These are phyloP conservation scores for Biston stratarius DNA, from an alignment of 2,888 invertebrate genomes.

Conservation along the genomic window DNA sequence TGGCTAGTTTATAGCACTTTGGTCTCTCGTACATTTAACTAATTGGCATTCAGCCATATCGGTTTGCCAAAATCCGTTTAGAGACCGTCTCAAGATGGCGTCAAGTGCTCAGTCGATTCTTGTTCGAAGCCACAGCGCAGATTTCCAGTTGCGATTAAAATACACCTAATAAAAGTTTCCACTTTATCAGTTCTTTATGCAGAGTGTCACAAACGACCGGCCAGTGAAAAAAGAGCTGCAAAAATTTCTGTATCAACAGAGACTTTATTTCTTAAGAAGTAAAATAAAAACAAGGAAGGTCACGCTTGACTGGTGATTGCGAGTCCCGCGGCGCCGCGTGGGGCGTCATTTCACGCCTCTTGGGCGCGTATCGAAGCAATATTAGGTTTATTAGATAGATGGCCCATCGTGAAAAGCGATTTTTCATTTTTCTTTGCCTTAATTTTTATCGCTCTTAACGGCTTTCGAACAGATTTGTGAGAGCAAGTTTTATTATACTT, in stretches of 20 bases:
- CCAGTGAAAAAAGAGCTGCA: slow-evolving; percentile 51
- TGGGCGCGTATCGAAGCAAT: slow-evolving; percentile 83
- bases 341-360: slow-evolving; percentile 82
- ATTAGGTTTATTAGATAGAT: slow-evolving; percentile 85
- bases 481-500: slow-evolving; percentile 43
- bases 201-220: slow-evolving; percentile 41
- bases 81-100: slow-evolving; percentile 34
- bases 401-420: slow-evolving; percentile 72
- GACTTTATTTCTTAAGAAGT: slow-evolving; percentile 38
- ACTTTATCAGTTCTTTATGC: slow-evolving; percentile 60
- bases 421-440: slow-evolving; percentile 69
- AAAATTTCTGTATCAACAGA: slow-evolving; percentile 41
- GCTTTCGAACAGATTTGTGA: slow-evolving; percentile 50
- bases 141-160: slow-evolving; percentile 43
- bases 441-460: slow-evolving; percentile 61
- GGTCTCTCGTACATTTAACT: slow-evolving; percentile 45
- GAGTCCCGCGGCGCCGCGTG: slow-evolving; percentile 57
- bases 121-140: slow-evolving; percentile 25
- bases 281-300: slow-evolving; percentile 63
- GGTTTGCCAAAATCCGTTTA: slow-evolving; percentile 46
- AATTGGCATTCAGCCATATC: slow-evolving; percentile 50
- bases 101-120: slow-evolving; percentile 30
- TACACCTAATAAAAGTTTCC: slow-evolving; percentile 56
- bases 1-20: not conserved
- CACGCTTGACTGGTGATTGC: slow-evolving; percentile 59